Conservation (phyloP, 2,797 vertebrate genomes). For the Euthynnus affinis region DNA sequence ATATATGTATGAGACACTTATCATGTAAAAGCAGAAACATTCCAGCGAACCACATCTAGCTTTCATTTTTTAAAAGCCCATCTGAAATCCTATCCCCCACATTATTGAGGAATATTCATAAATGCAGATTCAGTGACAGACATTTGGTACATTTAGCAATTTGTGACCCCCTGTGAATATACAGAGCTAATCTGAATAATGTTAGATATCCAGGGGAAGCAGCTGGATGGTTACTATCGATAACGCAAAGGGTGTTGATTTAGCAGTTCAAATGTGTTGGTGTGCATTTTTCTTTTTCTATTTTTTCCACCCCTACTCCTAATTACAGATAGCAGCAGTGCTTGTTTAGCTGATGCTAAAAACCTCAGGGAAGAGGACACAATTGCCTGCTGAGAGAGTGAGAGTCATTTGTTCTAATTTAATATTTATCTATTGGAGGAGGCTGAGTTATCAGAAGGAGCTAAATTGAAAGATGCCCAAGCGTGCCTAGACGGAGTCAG, state of each 20-base stretch:
- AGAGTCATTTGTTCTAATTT: conserved; percentile 82
- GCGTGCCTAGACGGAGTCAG: conserved; percentile 70
- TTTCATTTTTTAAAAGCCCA: conserved; percentile 44
- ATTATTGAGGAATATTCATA: conserved; percentile 40
- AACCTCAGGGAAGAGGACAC: conserved; percentile 56
- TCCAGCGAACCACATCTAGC: conserved; percentile 34
- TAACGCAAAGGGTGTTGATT: conserved; percentile 53
- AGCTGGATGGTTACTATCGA: conserved; percentile 59
- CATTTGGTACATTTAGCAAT: conserved; percentile 22
- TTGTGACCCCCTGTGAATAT: conserved; percentile 24
- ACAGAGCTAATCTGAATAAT: conserved; percentile 52
- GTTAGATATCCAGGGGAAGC: conserved; percentile 55
- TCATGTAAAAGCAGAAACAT: conserved; percentile 41
- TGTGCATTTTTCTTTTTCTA: conserved; percentile 40
- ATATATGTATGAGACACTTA: conserved; percentile 49
- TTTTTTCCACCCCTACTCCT: conserved; percentile 7
- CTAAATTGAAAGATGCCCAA: conserved; percentile 78
- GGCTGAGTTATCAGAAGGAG: conserved; percentile 71
- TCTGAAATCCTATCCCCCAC: conserved; percentile 45
- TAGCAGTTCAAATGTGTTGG: conserved; percentile 46
- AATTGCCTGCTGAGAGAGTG: conserved; percentile 69
- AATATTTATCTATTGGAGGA: conserved; percentile 78
- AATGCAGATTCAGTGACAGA: conserved; percentile 29
- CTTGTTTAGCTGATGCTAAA: conserved; percentile 68
- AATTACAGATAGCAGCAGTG: conserved; percentile 62